Percentiles rank a stretch among this genome's conserved stretches.
Conservation (phyloP, 2,888 invertebrate genomes). For the Oxycera nigricornis region DNA sequence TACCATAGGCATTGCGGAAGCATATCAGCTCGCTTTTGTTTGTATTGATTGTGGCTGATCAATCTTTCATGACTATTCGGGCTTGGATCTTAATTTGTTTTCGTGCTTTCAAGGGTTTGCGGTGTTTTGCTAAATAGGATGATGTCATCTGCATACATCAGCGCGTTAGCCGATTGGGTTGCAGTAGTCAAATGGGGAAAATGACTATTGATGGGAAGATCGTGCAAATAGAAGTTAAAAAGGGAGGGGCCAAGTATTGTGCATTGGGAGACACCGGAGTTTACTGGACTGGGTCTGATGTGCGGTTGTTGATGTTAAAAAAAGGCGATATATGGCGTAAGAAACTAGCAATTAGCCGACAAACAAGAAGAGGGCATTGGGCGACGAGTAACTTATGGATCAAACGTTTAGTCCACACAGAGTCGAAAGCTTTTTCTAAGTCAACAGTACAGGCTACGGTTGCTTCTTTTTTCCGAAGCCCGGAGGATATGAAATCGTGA, state of each 20-base stretch:
- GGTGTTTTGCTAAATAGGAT: no score
- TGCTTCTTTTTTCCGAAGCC: not conserved
- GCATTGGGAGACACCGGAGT: not conserved
- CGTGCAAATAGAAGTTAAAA: conserved; percentile 26
- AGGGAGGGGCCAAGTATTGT: not conserved
- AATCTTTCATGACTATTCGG: no score
- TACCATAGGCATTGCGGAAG: no score
- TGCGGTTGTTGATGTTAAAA: not conserved
- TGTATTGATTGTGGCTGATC: no score
- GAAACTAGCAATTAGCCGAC: not conserved
- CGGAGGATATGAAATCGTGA: not conserved
- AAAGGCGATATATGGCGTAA: not conserved
- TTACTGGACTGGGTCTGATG: not conserved
- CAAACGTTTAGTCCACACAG: not conserved
- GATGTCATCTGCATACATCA: no score
- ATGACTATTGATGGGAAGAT: no score
- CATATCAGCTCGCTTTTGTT: no score
- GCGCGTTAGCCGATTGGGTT: no score
- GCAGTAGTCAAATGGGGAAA: no score
- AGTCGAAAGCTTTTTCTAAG: conserved; percentile 4
- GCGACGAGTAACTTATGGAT: not conserved
- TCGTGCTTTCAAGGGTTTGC: no score
- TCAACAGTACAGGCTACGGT: conserved; percentile 4
- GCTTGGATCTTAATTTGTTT: no score
- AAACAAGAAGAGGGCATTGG: not conserved